Evolutionary conservation across 2,888 invertebrate genomes (phyloP), one percentile per base, ranked within the genome.

Genomic region (Epinotia bilunana): DNA sequence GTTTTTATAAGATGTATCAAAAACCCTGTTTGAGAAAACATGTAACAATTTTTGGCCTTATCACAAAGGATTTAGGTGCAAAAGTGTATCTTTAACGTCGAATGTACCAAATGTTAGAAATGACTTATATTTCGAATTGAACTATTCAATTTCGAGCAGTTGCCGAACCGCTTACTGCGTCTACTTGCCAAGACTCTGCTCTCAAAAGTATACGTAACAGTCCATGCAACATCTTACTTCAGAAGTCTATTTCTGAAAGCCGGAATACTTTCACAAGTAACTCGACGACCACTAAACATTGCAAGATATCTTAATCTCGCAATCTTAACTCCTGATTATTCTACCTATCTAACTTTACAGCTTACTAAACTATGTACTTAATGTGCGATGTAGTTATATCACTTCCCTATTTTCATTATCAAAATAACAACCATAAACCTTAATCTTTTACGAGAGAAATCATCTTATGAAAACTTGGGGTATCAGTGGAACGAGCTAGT

Each of bases 331-430:
- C 16, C 58, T 23, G 23, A 60, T 60, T 60, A 23, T 60, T 23
- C 58, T 60, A 23, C 13, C 12, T 13, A 28, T 60, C 58, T 12
- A 60, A 60, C 23, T 20, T 60, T 6, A 60, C 13, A 28, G 23
- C 58, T 28, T 60, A 23, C 28, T 60, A 60, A 28, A 60, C 58
- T 16, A 16, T 23, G 58, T 60, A 13, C 16, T 60, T 28, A 60
- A 60, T 23, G 23, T 16, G 6, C 20, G 13, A 39, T 39, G 39
- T 39, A 39, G 39, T 39, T 39, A 39, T 39, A 9, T 39, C 13
- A 60, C 58, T 39, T 62, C n/a, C 33, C 62, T 62, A 62, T 33
- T 39, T 62, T n/a, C 62, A 49, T 49, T 49, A 49, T 49, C 13
- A 16, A 49, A 49, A 16, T 16, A 49, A 16, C 49, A n/a, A 53